phyloP scores from a whole-genome alignment of 2,113 vertebrate species.

The Antechinus flavipes region DNA sequence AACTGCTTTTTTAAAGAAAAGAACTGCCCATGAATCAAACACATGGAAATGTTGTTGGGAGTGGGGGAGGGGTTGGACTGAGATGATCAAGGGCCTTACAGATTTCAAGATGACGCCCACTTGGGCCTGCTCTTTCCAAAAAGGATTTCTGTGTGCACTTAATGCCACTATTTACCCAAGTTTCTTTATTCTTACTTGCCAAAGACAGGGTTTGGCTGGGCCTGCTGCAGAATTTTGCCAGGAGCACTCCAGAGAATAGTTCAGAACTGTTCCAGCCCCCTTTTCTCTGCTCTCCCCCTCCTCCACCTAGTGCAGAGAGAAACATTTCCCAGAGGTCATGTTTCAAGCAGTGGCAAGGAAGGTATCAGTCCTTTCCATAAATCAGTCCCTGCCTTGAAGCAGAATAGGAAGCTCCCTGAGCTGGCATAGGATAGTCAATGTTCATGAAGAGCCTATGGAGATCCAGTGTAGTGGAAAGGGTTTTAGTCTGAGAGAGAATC shows the following conservation, averaged over 20 bases:
- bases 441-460: neutral
- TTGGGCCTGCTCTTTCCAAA: constrained; percentile 69
- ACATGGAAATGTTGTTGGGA: rapidly evolving
- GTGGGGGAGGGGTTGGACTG: constrained; percentile 10
- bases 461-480: neutral
- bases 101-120: constrained; percentile 54
- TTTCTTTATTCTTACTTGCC: constrained; percentile 73
- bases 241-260: constrained; percentile 74
- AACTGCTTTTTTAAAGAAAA: neutral
- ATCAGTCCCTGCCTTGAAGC: neutral
- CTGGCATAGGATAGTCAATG: neutral
- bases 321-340: rapidly evolving
- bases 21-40: constrained; percentile 7
- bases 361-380: neutral
- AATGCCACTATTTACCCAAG: constrained; percentile 55
- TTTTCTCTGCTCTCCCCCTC: too few relatives aligned
- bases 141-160: constrained; percentile 74
- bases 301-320: neutral
- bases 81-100: constrained; percentile 16
- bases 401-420: neutral
- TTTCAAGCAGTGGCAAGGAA: neutral
- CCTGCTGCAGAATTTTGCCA: constrained; percentile 59
- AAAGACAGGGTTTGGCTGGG: constrained; percentile 73
- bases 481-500: neutral
- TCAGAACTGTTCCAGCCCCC: neutral